These are phyloP conservation scores for Pipistrellus pygmaeus DNA, from an alignment of 2,797 vertebrate genomes.

Conservation along the genomic window DNA sequence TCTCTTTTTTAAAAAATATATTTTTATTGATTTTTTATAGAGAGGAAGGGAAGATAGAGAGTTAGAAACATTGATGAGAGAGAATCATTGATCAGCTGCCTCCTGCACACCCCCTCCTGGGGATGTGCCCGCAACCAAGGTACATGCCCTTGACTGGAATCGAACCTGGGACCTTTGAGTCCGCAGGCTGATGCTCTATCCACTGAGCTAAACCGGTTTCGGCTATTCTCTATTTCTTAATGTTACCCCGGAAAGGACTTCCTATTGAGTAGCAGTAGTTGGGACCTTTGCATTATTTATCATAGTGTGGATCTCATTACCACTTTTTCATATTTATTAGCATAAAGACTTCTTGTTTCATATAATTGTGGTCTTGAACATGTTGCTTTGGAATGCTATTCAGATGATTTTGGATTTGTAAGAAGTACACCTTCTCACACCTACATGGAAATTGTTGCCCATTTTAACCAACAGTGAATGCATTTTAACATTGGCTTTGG, in stretches of 20 bases:
- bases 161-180: too few relatives aligned
- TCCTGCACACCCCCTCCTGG: too few relatives aligned
- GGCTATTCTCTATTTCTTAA: background rate
- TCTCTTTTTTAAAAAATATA: background rate
- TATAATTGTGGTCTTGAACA: slow-evolving; percentile 36
- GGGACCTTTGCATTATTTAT: background rate
- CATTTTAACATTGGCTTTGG: slow-evolving; percentile 26
- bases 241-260: slow-evolving; percentile 7
- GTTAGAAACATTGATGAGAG: too few relatives aligned
- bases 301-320: background rate
- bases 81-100: too few relatives aligned
- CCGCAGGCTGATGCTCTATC: too few relatives aligned
- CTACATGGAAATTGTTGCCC: background rate
- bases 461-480: background rate
- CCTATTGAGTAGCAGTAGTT: background rate
- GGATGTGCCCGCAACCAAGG: too few relatives aligned
- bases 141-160: too few relatives aligned
- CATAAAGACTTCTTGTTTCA: slow-evolving; percentile 5
- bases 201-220: too few relatives aligned
- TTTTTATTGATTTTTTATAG: too few relatives aligned
- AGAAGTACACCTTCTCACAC: slow-evolving; percentile 17
- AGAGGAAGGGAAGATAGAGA: too few relatives aligned
- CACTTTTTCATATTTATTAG: background rate
- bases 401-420: background rate
- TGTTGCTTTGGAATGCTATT: background rate